A percentile compares a stretch with the other conserved stretches of the same genome.
phyloP scores from a whole-genome alignment of 2,888 invertebrate species.

The Cosmorhoe ocellata region DNA sequence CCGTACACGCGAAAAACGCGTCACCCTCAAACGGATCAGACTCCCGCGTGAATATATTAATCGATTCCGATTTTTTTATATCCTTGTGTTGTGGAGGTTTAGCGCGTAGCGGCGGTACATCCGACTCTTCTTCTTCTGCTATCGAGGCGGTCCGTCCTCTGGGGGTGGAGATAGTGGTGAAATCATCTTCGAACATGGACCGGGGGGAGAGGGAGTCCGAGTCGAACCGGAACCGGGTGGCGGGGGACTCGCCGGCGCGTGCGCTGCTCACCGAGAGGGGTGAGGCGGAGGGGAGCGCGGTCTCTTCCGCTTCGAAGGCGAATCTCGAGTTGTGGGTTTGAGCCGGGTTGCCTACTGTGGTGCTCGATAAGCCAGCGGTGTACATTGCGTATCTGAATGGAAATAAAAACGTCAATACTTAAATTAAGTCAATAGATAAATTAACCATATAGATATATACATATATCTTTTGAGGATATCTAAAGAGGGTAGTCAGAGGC shows the following conservation, averaged over 20 bases:
- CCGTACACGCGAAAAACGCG: conserved; percentile 88
- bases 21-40: conserved; percentile 95
- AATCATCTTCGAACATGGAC: conserved; percentile 87
- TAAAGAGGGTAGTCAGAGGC: too few relatives aligned
- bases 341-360: not conserved
- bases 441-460: too few relatives aligned
- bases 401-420: not conserved
- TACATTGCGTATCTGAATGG: conserved; percentile 13
- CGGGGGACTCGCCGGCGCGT: conserved; percentile 58
- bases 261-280: conserved; percentile 61
- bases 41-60: conserved; percentile 93
- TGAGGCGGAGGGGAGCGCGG: conserved; percentile 48
- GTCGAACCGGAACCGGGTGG: conserved; percentile 70
- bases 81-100: conserved; percentile 80
- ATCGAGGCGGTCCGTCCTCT: conserved; percentile 70
- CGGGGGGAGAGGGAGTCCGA: conserved; percentile 73
- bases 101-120: conserved; percentile 61
- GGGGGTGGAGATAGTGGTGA: conserved; percentile 74
- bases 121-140: conserved; percentile 74
- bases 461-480: too few relatives aligned
- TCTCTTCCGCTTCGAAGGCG: conserved; percentile 67
- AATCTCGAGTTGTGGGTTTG: conserved; percentile 36
- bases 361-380: not conserved
- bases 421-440: not conserved
- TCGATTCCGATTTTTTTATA: conserved; percentile 93